A percentile compares a stretch with the other conserved stretches of the same genome.
phyloP scores from a whole-genome alignment of 1,140 invertebrate species.

The Vollenhovia emeryi region DNA sequence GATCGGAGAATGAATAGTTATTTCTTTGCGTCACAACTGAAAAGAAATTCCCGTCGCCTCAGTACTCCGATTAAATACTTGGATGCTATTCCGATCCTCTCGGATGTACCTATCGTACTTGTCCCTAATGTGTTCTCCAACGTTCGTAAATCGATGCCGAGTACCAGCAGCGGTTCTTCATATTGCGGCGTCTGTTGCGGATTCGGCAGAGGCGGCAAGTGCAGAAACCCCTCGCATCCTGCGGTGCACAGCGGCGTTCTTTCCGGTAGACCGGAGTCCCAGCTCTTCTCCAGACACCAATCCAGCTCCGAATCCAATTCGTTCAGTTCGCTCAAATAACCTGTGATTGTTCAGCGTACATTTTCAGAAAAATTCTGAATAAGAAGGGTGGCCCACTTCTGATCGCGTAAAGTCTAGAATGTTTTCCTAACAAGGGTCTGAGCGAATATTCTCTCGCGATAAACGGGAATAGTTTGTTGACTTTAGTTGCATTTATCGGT shows the following conservation, averaged over 20 bases:
- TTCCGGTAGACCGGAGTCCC: constrained; percentile 81
- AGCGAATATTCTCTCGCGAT: not conserved
- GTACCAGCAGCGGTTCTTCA: constrained; percentile 81
- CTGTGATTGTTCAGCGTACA: constrained; percentile 30
- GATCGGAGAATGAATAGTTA: not conserved
- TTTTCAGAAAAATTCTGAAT: not conserved
- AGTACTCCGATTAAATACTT: not conserved
- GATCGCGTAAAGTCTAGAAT: not conserved
- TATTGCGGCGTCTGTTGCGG: constrained; percentile 75
- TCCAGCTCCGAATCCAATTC: constrained; percentile 81
- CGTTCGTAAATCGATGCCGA: constrained; percentile 83
- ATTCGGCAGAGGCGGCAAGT: constrained; percentile 79
- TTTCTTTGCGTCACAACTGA: not conserved
- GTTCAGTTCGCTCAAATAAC: constrained; percentile 78
- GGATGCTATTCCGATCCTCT: not conserved
- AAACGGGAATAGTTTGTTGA: not conserved
- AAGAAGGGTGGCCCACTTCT: not conserved
- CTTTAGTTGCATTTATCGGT: not conserved
- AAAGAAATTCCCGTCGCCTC: not conserved
- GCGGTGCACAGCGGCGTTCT: constrained; percentile 84
- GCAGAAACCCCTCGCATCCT: constrained; percentile 84
- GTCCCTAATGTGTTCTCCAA: constrained; percentile 75
- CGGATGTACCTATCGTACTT: constrained; percentile 62
- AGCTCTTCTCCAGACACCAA: constrained; percentile 82
- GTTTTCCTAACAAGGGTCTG: not conserved